Evolutionary conservation across 1,140 invertebrate genomes (phyloP), one percentile per base, ranked within the genome.

Genomic region (Aphis craccivora): DNA sequence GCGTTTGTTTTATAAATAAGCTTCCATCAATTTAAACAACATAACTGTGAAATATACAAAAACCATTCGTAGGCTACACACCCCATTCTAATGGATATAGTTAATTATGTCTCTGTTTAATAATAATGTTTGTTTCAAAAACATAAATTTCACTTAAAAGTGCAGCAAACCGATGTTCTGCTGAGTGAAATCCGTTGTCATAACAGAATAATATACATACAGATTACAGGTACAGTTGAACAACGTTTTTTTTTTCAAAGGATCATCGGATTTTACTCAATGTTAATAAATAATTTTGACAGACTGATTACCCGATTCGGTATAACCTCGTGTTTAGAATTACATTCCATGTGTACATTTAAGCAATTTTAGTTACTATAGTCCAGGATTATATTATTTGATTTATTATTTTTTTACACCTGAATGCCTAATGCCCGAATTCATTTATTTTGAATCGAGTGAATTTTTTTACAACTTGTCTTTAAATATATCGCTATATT

Each of bases 221-320:
- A 67, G 30, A 35, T 83, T 83, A 83, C 22, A 83, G 22, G 76
- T 83, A n/a, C 6, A 83, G 76, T 83, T 37, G n/a, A 83, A 37
- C 20, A 37, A 37, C 76, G 35, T 37, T 45, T 45, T n/a, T 83
- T 83, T 35, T 83, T 83, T 83, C 5, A 83, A 37, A 35, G 76
- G 76, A 37, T 83, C 76, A 23, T 37, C 20, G 20, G 76, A 37
- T 83, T 83, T 83, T 37, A 83, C 35, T 22, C 20, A 20, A 35
- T 83, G 35, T 83, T 37, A 35, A 83, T 83, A 83, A 83, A 83
- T 83, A 83, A 83, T 83, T 35, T 83, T 83, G 76, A 83, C 76
- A 83, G 76, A 83, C 60, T 67, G 60, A n/a, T 83, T 83, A 83
- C 76, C 35, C 37, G 20, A 37, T 83, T 83, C 9, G 35, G 76